Evolutionary conservation across 1,140 invertebrate genomes (phyloP).

Genomic region (Hyles vespertilio): DNA sequence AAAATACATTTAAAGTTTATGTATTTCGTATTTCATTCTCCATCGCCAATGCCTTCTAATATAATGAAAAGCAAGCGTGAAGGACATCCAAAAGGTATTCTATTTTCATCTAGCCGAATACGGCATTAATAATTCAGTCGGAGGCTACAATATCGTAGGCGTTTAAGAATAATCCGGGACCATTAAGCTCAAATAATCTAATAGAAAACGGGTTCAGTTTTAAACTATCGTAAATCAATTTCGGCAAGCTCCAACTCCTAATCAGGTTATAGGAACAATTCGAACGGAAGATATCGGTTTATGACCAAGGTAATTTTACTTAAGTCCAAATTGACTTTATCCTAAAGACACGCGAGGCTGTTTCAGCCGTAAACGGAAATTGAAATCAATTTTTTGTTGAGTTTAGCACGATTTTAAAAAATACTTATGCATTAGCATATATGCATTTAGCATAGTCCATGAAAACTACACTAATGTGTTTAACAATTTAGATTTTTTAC

Average conservation of each 20-base stretch:
- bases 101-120: neutral
- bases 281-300: conserved; percentile 25
- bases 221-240: conserved; percentile 47
- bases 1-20: too few relatives aligned
- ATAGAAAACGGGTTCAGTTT: conserved; percentile 35
- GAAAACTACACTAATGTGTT: too few relatives aligned
- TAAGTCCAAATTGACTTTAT: conserved; percentile 17
- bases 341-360: conserved; percentile 1
- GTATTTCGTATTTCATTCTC: too few relatives aligned
- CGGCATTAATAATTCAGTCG: conserved; percentile 21
- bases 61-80: too few relatives aligned
- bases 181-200: conserved; percentile 38
- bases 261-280: conserved; percentile 26
- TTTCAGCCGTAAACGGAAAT: too few relatives aligned
- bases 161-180: conserved; percentile 20
- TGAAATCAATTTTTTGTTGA: too few relatives aligned
- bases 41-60: too few relatives aligned
- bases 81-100: neutral
- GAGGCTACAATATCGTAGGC: conserved; percentile 8
- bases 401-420: too few relatives aligned
- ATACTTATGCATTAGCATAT: too few relatives aligned
- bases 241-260: conserved; percentile 24
- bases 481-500: too few relatives aligned
- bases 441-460: too few relatives aligned
- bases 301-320: conserved; percentile 15